Evolutionary conservation across 2,113 vertebrate species (phyloP), one percentile per base, ranked within the genome.

Genomic region (Phyllostomus discolor): DNA sequence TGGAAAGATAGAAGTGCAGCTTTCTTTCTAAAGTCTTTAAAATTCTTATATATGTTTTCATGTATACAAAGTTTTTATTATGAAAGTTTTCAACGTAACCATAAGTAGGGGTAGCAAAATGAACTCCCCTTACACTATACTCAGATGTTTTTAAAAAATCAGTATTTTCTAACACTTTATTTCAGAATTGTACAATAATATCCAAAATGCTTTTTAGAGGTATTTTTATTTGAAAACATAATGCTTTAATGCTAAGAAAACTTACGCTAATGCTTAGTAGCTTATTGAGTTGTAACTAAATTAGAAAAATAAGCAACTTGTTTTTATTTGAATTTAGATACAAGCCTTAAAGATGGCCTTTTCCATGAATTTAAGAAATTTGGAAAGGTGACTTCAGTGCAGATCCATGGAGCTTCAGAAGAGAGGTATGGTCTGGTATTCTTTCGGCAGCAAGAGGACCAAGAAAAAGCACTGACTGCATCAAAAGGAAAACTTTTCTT

Each of bases 341-440:
- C 99, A 98, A 99, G 99, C 98, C 99, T 99, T 97, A 99, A 99
- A 98, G 99, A 99, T 97, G 99, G 99, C 95, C 99, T 99, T 98
- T 99, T 99, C 98, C 99, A 99, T 19, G 99, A 99, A 97, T 99
- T 99, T 98, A 99, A 99, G 98, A 99, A 99, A 96, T 99, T 99
- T 38, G 99, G 99, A 52, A 99, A 99, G 98, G 99, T 99, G 97
- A 99, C 99, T 0, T 99, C 99, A 0, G 99, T 99, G 87, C 99
- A 99, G 98, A 99, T 99, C 95, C 99, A 99, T 0, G 99, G 99
- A 19, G 98, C 99, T 38, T 99, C 99, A 12, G 99, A 99, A 98
- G 99, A 99, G 35, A 99, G 99, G 22, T 99, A 99, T 41, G 99
- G 99, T 22, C 98, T 99, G 85, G 99, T 99, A 33, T 99, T 99